phyloP scores from a whole-genome alignment of 2,797 vertebrate genomes.

The Urophycis tenuis region DNA sequence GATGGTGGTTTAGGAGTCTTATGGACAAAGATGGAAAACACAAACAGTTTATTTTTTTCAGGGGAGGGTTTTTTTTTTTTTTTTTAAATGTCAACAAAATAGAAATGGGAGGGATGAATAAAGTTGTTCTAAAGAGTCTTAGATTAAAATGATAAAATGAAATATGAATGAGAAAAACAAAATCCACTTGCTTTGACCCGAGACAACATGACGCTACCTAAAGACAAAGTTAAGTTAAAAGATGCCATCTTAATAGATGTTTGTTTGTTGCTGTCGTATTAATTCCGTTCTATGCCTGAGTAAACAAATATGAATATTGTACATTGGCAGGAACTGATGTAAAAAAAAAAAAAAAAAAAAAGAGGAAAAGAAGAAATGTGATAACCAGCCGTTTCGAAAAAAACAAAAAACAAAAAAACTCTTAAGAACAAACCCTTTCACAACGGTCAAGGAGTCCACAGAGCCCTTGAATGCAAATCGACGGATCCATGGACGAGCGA shows the following conservation, averaged over 20 bases:
- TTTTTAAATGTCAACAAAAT: constrained; percentile 81
- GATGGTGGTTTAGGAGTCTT: constrained; percentile 80
- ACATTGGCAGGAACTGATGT: constrained; percentile 70
- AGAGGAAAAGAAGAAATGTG: too few relatives aligned
- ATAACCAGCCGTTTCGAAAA: constrained; percentile 33
- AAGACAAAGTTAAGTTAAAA: constrained; percentile 84
- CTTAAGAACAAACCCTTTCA: constrained; percentile 60
- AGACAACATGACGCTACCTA: constrained; percentile 85
- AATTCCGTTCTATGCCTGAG: constrained; percentile 87
- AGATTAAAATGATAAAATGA: constrained; percentile 59
- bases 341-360: constrained; percentile 31
- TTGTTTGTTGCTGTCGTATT: constrained; percentile 63
- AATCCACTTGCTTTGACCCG: constrained; percentile 81
- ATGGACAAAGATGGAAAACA: constrained; percentile 77
- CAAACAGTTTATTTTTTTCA: constrained; percentile 50
- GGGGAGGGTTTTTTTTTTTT: constrained; percentile 34
- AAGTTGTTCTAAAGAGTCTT: constrained; percentile 68
- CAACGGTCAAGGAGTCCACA: constrained; percentile 73
- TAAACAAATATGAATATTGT: constrained; percentile 88
- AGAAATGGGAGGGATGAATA: constrained; percentile 74
- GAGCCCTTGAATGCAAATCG: constrained; percentile 62
- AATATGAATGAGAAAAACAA: constrained; percentile 44
- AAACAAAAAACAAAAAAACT: too few relatives aligned
- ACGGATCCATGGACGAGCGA: constrained; percentile 56
- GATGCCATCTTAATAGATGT: constrained; percentile 65